These are phyloP conservation scores for Cynoglossus semilaevis DNA, from an alignment of 2,113 vertebrate species.

Conservation along the genomic window DNA sequence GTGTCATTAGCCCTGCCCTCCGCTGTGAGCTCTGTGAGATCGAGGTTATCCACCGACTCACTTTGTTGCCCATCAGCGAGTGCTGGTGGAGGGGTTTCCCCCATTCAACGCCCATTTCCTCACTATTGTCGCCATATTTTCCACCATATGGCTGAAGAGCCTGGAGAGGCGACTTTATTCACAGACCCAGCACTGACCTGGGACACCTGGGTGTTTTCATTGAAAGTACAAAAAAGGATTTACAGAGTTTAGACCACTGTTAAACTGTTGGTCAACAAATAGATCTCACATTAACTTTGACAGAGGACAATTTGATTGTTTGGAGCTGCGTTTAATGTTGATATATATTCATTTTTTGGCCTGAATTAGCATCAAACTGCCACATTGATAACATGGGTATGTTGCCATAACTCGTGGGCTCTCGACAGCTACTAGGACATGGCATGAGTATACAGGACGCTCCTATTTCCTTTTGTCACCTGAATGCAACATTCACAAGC, in stretches of 20 bases:
- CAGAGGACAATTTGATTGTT: too few relatives aligned
- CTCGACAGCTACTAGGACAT: too few relatives aligned
- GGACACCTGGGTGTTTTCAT: not conserved
- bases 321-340: too few relatives aligned
- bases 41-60: conserved; percentile 48
- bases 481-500: too few relatives aligned
- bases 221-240: not conserved
- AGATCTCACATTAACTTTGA: not conserved
- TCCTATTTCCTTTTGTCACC: too few relatives aligned
- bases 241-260: not conserved
- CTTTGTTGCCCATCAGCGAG: conserved; percentile 43
- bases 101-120: conserved; percentile 48
- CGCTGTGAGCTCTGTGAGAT: conserved; percentile 46
- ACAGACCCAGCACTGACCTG: conserved; percentile 5
- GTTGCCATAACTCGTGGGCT: too few relatives aligned
- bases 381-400: too few relatives aligned
- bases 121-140: conserved; percentile 41
- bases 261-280: not conserved
- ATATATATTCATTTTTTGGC: too few relatives aligned
- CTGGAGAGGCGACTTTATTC: conserved; percentile 7
- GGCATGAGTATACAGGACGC: too few relatives aligned
- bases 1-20: conserved; percentile 58
- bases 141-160: conserved; percentile 46
- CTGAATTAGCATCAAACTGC: too few relatives aligned
- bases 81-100: conserved; percentile 33